Percentiles rank a stretch among this genome's conserved stretches.
phyloP scores from a whole-genome alignment of 2,113 vertebrate genomes.

The Pitta sordida region DNA sequence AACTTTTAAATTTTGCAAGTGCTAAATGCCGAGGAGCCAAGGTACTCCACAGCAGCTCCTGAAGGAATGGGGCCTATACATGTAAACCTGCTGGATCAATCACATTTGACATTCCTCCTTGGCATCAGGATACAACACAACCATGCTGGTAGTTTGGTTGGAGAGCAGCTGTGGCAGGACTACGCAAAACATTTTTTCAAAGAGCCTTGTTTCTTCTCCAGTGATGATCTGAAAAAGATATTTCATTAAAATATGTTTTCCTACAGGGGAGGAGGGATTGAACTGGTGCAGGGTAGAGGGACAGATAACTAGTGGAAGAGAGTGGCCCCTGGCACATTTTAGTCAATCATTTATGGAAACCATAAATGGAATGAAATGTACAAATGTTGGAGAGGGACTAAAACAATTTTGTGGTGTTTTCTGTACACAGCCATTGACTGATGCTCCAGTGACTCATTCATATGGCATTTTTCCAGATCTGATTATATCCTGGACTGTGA shows the following conservation, averaged over 20 bases:
- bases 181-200: neutral
- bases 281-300: neutral
- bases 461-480: constrained; percentile 11
- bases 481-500: constrained; percentile 17
- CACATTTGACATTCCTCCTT: neutral
- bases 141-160: neutral
- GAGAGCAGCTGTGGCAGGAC: neutral
- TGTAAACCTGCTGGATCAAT: neutral
- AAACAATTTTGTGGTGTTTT: neutral
- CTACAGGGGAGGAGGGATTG: neutral
- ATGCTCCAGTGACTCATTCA: constrained; percentile 38
- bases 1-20: neutral
- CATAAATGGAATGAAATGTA: neutral
- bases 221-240: neutral
- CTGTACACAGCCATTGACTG: neutral
- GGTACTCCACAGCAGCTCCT: neutral
- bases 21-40: neutral
- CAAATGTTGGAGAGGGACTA: neutral
- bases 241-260: neutral
- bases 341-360: neutral
- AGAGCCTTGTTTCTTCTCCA: neutral
- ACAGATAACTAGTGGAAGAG: neutral
- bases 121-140: neutral
- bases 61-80: neutral
- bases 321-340: neutral